Base-by-base conservation (phyloP, 2,888 invertebrate genomes). In the Hydrotaea diabolus region DNA sequence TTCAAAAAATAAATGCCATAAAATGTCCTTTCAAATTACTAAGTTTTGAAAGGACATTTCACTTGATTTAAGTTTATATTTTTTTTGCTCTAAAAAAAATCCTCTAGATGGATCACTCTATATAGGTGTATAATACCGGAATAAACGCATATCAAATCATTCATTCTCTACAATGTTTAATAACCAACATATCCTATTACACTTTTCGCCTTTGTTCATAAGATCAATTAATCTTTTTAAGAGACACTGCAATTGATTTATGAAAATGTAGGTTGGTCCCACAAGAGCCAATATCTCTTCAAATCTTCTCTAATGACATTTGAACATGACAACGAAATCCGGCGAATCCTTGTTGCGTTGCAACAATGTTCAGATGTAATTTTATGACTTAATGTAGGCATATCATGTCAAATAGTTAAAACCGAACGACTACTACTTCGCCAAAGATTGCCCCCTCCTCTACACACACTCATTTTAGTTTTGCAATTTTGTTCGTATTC, bases 381-480 rank as follows among this genome's bases (percentile, higher is more conserved):
- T 85, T 85, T 85, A 85, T 85, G 84, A 85, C 84, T 85, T 85
- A 85, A 85, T 85, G 84, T 85, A 85, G 84, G 84, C 84, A 85
- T 85, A 85, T 85, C 81, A 85, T 85, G 84, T 85, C 84, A 85
- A 85, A 85, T 82, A 81, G 82, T 85, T 82, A 85, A 85, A 85
- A 78, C 69, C 79, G 79, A 76, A 79, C 73, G 81, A 85, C 81
- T 81, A 66, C 76, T 21, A 75, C 80, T 79, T 72, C 73, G 75
- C 71, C 69, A 76, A 64, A 31, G 80, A 76, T 76, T 71, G 36
- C 36, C 31, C 21, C n/a, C n/a, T n/a, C n/a, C 17, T 3, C 55
- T 21, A 64, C 59, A 15, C 53, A 71, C 77, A 74, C 74, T 23
- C 39, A 74, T 59, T 59, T 57, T 59, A 59, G 59, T 59, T 59